Evolutionary conservation across 2,113 vertebrate genomes (phyloP).

Genomic region (Zapus hudsonius): DNA sequence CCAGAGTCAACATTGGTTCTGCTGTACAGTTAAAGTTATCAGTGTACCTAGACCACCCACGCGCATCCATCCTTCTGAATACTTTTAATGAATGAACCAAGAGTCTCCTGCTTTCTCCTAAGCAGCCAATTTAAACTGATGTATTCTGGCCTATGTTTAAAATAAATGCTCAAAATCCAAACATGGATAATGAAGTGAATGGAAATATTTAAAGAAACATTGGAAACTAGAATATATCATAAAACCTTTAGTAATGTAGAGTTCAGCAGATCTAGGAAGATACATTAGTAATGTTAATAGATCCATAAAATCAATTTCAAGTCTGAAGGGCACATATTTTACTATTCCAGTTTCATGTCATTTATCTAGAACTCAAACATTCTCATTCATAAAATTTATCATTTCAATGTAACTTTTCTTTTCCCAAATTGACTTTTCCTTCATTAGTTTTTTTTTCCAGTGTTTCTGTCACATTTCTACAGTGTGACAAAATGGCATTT

Average conservation of each 20-base stretch:
- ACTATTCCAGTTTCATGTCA: not conserved
- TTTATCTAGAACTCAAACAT: not conserved
- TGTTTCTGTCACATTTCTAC: constrained; percentile 12
- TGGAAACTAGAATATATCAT: not conserved
- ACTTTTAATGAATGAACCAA: not conserved
- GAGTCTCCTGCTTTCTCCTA: not conserved
- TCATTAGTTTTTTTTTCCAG: constrained; percentile 26
- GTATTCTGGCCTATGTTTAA: not conserved
- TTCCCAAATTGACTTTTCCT: constrained; percentile 13
- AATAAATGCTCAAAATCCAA: constrained; percentile 12
- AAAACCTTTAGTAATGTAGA: not conserved
- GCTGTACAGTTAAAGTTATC: not conserved
- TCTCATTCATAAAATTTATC: constrained; percentile 39
- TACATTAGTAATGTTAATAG: not conserved
- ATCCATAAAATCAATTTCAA: constrained; percentile 29
- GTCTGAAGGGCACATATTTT: not conserved
- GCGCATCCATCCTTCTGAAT: not conserved
- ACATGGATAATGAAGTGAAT: not conserved
- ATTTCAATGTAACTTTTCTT: not conserved
- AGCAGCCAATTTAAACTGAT: not conserved
- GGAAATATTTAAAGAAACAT: not conserved
- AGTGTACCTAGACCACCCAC: not conserved
- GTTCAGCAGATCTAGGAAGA: not conserved
- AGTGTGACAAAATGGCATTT: constrained; percentile 42
- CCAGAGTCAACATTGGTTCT: not conserved